Evolutionary conservation across 2,113 vertebrate genomes (phyloP).

Genomic region (Zootoca vivipara): DNA sequence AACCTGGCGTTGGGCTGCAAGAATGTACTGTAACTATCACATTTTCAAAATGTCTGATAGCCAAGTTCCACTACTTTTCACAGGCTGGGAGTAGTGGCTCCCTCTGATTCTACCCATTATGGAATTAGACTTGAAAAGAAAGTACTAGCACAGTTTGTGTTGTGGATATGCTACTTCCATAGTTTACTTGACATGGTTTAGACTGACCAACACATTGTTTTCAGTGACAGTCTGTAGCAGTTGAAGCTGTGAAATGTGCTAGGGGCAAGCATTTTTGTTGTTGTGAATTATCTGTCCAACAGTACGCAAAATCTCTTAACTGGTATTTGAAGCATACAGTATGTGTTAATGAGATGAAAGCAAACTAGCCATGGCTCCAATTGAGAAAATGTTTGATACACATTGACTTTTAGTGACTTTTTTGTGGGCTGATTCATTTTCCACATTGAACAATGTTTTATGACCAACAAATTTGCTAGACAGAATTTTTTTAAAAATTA

Average conservation of each 20-base stretch:
- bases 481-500: conserved; percentile 64
- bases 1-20: too few species aligned
- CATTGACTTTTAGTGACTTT: conserved; percentile 73
- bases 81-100: conserved; percentile 73
- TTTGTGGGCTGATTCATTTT: conserved; percentile 76
- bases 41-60: conserved; percentile 71
- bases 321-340: too few species aligned
- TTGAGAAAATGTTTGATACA: too few species aligned
- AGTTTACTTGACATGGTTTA: too few species aligned
- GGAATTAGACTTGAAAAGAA: conserved; percentile 82
- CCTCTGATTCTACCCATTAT: conserved; percentile 62
- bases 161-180: conserved; percentile 86
- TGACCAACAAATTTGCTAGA: conserved; percentile 71
- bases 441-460: conserved; percentile 76
- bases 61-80: conserved; percentile 75
- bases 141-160: conserved; percentile 85
- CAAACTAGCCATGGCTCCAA: too few species aligned
- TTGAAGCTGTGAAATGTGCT: conserved; percentile 86
- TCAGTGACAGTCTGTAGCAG: conserved; percentile 84
- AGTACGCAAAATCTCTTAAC: conserved; percentile 62
- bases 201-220: conserved; percentile 79
- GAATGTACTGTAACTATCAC: conserved; percentile 80
- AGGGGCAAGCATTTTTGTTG: conserved; percentile 81
- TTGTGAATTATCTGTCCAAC: conserved; percentile 80
- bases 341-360: too few species aligned